Evolutionary conservation across 2,888 invertebrate genomes (phyloP).

Genomic region (Mellilla xanthometata): DNA sequence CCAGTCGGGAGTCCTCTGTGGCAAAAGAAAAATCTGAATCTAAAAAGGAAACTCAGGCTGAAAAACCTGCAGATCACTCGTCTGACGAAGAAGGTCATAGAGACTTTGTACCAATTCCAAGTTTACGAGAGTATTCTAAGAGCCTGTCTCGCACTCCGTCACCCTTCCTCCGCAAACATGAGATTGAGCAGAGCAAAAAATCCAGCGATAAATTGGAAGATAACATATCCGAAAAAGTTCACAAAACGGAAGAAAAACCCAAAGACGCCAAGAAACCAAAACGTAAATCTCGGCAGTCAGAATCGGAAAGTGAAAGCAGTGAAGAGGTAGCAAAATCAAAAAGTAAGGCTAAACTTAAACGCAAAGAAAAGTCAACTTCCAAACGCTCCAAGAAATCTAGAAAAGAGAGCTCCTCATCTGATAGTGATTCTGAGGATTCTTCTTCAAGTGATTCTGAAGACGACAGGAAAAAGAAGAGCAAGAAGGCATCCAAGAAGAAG

Average conservation of each 20-base stretch:
- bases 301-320: conserved; percentile 74
- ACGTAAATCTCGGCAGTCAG: conserved; percentile 77
- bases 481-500: conserved; percentile 73
- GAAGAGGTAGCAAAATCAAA: conserved; percentile 69
- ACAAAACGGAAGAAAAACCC: conserved; percentile 60
- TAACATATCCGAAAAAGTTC: conserved; percentile 73
- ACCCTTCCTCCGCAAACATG: conserved; percentile 89
- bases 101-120: conserved; percentile 65
- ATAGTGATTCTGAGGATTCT: conserved; percentile 77
- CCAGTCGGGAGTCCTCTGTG: conserved; percentile 74
- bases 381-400: conserved; percentile 79
- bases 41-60: conserved; percentile 48
- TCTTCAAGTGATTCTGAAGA: conserved; percentile 78
- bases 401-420: conserved; percentile 74
- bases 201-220: conserved; percentile 62
- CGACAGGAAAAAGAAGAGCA: conserved; percentile 76
- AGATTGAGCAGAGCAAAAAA: conserved; percentile 77
- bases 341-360: conserved; percentile 69
- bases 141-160: conserved; percentile 94
- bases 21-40: conserved; percentile 59
- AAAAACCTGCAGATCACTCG: conserved; percentile 53
- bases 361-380: conserved; percentile 81
- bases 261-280: conserved; percentile 69
- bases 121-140: conserved; percentile 83
- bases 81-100: conserved; percentile 72